Conservation (phyloP, 2,113 vertebrate genomes). For the Bubo blakistoni region DNA sequence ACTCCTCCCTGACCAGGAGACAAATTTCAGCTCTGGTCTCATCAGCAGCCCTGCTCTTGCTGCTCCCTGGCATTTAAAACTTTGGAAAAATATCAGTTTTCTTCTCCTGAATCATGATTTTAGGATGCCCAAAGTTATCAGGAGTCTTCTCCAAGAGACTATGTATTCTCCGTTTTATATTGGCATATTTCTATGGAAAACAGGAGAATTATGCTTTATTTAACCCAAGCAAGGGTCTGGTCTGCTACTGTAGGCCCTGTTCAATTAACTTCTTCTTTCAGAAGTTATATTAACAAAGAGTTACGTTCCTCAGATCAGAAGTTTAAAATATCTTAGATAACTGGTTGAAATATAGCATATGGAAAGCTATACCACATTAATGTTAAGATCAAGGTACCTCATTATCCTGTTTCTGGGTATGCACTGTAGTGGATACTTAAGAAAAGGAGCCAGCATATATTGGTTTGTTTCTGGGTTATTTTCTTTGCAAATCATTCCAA, state of each 20-base stretch:
- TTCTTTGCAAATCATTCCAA: neutral
- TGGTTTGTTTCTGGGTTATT: neutral
- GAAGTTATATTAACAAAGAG: neutral
- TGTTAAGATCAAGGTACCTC: neutral
- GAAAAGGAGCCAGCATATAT: neutral
- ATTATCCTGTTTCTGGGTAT: neutral
- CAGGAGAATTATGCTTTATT: neutral
- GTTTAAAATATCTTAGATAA: neutral
- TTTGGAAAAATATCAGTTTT: neutral
- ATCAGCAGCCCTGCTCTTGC: neutral
- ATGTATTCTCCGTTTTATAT: fast-evolving
- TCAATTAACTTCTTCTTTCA: neutral
- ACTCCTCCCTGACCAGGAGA: neutral
- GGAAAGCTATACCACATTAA: neutral
- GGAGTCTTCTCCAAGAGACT: neutral
- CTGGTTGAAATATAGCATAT: neutral
- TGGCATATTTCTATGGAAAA: neutral
- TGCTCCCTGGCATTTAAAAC: neutral
- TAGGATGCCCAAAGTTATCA: neutral
- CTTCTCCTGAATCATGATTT: neutral
- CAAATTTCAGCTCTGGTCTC: neutral
- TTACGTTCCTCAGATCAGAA: neutral
- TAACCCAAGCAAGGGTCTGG: neutral
- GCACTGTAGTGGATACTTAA: neutral
- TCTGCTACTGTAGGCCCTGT: neutral